phyloP scores from a whole-genome alignment of 2,888 invertebrate genomes.

The Acanthococcus lagerstroemiae region DNA sequence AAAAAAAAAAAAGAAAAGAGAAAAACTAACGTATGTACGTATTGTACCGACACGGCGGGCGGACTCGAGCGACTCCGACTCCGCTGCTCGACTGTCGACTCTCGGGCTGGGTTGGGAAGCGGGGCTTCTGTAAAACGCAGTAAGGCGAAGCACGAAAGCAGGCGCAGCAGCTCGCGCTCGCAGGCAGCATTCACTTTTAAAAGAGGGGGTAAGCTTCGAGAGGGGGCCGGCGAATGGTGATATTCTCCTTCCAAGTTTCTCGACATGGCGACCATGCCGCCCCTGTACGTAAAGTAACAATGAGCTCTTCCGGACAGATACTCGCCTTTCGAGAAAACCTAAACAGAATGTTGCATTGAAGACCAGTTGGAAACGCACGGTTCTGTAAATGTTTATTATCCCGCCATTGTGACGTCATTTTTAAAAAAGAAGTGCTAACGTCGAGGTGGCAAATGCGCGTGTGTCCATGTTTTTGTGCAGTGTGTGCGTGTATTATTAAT shows the following conservation, averaged over 20 bases:
- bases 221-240: too few relatives aligned
- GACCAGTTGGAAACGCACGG: conserved; percentile 29
- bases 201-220: too few relatives aligned
- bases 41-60: too few relatives aligned
- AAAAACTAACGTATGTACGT: too few relatives aligned
- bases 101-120: too few relatives aligned
- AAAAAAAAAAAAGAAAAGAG: too few relatives aligned
- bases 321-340: conserved; percentile 23
- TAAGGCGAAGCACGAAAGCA: too few relatives aligned
- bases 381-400: conserved; percentile 29
- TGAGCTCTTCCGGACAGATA: conserved; percentile 23
- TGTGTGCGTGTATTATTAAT: conserved; percentile 24
- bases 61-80: too few relatives aligned
- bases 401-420: conserved; percentile 36
- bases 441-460: conserved; percentile 33
- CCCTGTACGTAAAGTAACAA: conserved; percentile 13
- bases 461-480: conserved; percentile 27
- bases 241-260: conserved; percentile 7
- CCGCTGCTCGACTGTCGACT: too few relatives aligned
- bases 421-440: conserved; percentile 34
- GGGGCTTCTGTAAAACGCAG: too few relatives aligned
- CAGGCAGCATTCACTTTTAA: too few relatives aligned
- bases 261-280: conserved; percentile 12
- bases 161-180: too few relatives aligned
- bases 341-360: conserved; percentile 29